A percentile compares a stretch with the other conserved stretches of the same genome.
Conservation (phyloP, 23 tunicate species). For the Halocynthia aurantium region DNA sequence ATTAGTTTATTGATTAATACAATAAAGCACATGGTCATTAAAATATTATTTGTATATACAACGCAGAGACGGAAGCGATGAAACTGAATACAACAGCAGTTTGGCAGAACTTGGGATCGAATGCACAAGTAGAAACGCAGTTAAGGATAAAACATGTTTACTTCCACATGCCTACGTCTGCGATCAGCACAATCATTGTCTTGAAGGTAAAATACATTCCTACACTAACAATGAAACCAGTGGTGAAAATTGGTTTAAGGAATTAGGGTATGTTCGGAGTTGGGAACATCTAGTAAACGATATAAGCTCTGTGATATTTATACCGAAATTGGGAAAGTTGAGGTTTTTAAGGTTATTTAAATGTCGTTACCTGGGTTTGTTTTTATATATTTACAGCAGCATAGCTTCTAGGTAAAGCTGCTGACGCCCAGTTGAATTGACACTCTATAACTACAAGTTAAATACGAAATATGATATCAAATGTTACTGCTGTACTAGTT, state of each 20-base stretch:
- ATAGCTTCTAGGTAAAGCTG: too few relatives aligned
- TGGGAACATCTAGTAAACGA: too few relatives aligned
- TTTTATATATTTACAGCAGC: too few relatives aligned
- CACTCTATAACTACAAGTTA: too few relatives aligned
- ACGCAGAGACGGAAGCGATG: conserved; percentile 7
- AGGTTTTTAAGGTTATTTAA: neutral
- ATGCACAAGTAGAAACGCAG: neutral
- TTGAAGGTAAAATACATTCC: neutral
- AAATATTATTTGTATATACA: neutral
- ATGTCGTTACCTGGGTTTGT: neutral
- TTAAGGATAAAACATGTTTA: neutral
- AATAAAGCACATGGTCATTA: too few relatives aligned
- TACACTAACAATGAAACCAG: too few relatives aligned
- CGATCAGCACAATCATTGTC: conserved; percentile 1
- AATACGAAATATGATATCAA: too few relatives aligned
- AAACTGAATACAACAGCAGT: neutral
- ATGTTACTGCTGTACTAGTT: too few relatives aligned
- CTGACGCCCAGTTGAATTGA: too few relatives aligned
- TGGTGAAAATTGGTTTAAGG: too few relatives aligned
- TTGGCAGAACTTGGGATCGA: neutral
- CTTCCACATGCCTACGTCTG: neutral
- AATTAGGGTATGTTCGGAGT: too few relatives aligned
- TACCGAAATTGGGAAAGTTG: neutral
- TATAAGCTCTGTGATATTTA: neutral
- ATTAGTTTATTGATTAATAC: too few relatives aligned